Base-by-base conservation (phyloP, 1,140 invertebrate genomes). In the Amphibalanus amphitrite region DNA sequence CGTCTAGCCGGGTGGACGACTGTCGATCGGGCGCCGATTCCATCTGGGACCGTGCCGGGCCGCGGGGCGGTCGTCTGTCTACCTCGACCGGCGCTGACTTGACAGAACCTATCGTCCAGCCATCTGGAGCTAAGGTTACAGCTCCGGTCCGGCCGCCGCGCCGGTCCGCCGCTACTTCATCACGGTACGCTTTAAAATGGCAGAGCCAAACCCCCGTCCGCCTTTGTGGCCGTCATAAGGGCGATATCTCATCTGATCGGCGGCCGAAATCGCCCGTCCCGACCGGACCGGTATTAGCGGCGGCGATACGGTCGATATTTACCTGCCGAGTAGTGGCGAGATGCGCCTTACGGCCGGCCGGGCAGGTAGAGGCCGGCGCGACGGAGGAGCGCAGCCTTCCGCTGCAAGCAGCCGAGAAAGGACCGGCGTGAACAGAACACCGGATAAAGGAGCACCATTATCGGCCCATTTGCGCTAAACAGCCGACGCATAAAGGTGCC, bases 401-500 rank as follows among this genome's bases (percentile, higher is more conserved):
- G 47, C 47, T 59, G 20, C 47, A 59, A 13, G 20, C 13, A 23
- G 47, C n/a, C n/a, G 47, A 59, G 47, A 59, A 59, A 59, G 47
- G 47, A 59, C 13, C 10, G 23, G 47, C 47, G 47, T 59, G 47
- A 59, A 59, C 13, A 8, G 47, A 59, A 59, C 13, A 20, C 10
- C 10, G 47, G 10, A 59, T 59, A 59, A 13, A 59, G 47, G 13
- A 1, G 47, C 47, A 23, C 10, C 10, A 59, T 59, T 59, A 59
- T 59, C 47, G 47, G 47, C 47, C 47, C 47, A 59, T 59, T 59
- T 59, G 47, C 47, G 47, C 47, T 59, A 59, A 59, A 59, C 47
- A 59, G 47, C 47, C 47, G 47, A 23, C 47, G 47, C 13, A 59
- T 20, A 59, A 59, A 59, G 47, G 10, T 3, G 1, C 20, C 47